These are phyloP conservation scores for Sinhomidia bicolor DNA, from an alignment of 2,888 invertebrate genomes.

Conservation along the genomic window DNA sequence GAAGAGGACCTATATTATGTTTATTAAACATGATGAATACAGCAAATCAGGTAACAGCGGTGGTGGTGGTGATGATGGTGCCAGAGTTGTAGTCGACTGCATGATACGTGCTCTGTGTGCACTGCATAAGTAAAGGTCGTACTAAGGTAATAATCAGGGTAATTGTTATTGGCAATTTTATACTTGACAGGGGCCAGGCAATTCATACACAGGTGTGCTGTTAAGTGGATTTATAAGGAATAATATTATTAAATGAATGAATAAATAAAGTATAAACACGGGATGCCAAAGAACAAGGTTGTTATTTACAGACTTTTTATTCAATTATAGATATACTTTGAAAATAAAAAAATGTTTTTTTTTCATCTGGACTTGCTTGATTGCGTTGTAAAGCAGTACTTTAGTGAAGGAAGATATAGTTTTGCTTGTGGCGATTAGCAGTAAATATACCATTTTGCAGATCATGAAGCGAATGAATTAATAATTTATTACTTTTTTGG, in stretches of 20 bases:
- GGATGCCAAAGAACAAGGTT: not conserved
- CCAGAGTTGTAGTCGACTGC: no score
- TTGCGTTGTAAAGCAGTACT: not conserved
- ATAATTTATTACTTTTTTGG: not conserved
- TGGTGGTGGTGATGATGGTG: no score
- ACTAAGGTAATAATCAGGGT: constrained; percentile 36
- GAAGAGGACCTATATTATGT: not conserved
- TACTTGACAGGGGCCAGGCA: constrained; percentile 28
- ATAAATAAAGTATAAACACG: not conserved
- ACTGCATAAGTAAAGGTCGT: not conserved
- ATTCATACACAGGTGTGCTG: constrained; percentile 31
- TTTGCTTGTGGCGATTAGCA: not conserved
- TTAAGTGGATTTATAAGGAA: constrained; percentile 34
- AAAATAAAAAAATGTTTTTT: not conserved
- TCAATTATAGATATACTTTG: constrained; percentile 7
- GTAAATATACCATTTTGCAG: not conserved
- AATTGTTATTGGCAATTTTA: constrained; percentile 38
- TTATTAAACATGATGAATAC: no score
- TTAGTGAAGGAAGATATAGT: no score
- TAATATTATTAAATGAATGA: not conserved
- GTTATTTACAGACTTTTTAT: not conserved
- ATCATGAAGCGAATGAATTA: not conserved
- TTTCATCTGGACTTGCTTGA: not conserved
- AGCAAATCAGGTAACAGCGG: no score
- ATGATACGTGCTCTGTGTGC: not conserved